Base-by-base conservation (phyloP, 2,888 invertebrate species). In the Strigamia maritima region DNA sequence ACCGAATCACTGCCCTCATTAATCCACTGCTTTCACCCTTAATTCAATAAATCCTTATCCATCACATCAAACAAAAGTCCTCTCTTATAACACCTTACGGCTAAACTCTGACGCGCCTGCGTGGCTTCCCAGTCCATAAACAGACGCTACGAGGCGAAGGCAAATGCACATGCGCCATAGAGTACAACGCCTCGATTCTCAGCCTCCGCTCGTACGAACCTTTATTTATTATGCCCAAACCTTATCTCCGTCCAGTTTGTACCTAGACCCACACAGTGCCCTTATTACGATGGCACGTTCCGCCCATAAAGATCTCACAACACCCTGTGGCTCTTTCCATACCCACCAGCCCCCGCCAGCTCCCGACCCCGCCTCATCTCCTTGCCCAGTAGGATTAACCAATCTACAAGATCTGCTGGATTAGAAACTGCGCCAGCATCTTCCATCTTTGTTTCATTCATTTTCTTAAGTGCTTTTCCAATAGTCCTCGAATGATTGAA, bases 171-270 rank as follows among this genome's bases (percentile, higher is more conserved):
- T 49, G 49, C 49, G 49, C 49, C 49, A 49, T 60, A n/a, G 44
- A 14, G 44, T 44, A 19, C 60, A 22, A 22, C 24, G 60, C n/a
- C 60, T 60, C 60, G 22, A 60, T 60, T 60, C 60, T 60, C 44
- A 35, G 35, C 35, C 35, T 10, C 4, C 44, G 44, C n/a, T 44
- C 44, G 44, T 44, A 49, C 16, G 49, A 22, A 3, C 60, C 19
- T 60, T 60, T 60, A 60, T 60, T 60, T 60, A 60, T 60, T 60
- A 60, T 60, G 60, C 60, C 60, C 60, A 60, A 60, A 60, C 60
- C 60, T 60, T 60, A 60, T 60, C 60, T 60, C 60, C n/a, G 24
- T 60, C 60, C 60, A 60, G 60, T 60, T 24, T 60, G 22, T 60
- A 60, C 60, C 19, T 60, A 60, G 24, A 60, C 60, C 60, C 60